Conservation (phyloP, 2,113 vertebrate genomes). For the Larimichthys polyactis region DNA sequence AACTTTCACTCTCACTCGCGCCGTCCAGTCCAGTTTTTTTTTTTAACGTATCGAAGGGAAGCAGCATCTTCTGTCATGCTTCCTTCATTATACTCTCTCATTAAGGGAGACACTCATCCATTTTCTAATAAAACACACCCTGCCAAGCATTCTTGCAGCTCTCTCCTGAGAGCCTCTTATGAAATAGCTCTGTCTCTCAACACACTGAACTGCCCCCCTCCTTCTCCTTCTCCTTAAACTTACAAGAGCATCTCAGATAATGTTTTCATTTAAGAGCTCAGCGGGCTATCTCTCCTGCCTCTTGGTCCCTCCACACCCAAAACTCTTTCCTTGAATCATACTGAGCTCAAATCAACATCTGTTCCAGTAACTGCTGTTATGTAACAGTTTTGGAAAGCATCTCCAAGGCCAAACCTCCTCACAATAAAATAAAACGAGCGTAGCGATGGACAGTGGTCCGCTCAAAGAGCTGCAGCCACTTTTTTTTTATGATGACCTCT, state of each 20-base stretch:
- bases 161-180: conserved; percentile 72
- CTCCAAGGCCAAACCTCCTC: conserved; percentile 57
- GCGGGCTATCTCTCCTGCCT: conserved; percentile 67
- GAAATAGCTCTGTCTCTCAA: conserved; percentile 73
- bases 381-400: conserved; percentile 71
- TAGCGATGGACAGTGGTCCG: conserved; percentile 21
- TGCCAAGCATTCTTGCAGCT: conserved; percentile 65
- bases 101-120: conserved; percentile 67
- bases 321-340: conserved; percentile 66
- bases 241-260: conserved; percentile 66
- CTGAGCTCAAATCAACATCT: conserved; percentile 78
- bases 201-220: conserved; percentile 43
- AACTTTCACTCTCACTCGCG: conserved; percentile 60
- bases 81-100: conserved; percentile 69
- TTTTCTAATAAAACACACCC: conserved; percentile 80
- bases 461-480: conserved; percentile 25
- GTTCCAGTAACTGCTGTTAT: conserved; percentile 79
- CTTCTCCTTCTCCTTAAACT: conserved; percentile 40
- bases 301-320: conserved; percentile 69
- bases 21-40: conserved; percentile 41
- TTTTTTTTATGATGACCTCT: conserved; percentile 29
- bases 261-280: conserved; percentile 76
- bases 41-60: conserved; percentile 38
- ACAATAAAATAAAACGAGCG: conserved; percentile 58
- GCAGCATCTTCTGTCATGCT: conserved; percentile 65